A percentile compares a stretch with the other conserved stretches of the same genome.
Conservation (phyloP, 2,113 vertebrate species). For the Epinephelus cyanopodus region DNA sequence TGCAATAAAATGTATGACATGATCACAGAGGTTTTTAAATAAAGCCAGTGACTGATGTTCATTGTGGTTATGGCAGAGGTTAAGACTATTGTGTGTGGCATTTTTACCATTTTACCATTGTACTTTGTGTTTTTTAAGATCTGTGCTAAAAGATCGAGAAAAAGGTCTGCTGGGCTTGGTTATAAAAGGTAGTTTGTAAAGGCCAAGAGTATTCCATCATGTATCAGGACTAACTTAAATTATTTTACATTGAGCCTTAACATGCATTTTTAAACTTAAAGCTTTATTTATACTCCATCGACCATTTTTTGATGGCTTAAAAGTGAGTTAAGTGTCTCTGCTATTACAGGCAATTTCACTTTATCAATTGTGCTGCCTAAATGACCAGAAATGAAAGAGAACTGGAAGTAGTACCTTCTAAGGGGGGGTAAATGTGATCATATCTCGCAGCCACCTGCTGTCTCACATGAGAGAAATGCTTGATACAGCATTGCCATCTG, state of each 20-base stretch:
- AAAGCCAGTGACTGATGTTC: slow-evolving; percentile 25
- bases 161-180: not conserved
- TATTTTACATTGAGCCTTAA: not conserved
- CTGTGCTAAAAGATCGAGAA: not conserved
- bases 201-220: not conserved
- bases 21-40: slow-evolving; percentile 31
- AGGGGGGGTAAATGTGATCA: not conserved
- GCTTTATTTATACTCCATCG: not conserved
- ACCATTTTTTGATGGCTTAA: not conserved
- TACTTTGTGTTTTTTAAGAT: not conserved
- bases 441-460: not conserved
- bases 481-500: slow-evolving; percentile 70
- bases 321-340: not conserved
- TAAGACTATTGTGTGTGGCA: too few species aligned
- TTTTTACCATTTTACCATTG: too few species aligned
- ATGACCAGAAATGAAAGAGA: not conserved
- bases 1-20: slow-evolving; percentile 4
- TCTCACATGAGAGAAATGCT: not conserved
- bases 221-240: not conserved
- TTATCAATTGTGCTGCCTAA: not conserved
- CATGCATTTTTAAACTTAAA: not conserved
- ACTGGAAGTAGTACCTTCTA: not conserved
- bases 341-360: not conserved
- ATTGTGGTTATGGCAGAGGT: not conserved
- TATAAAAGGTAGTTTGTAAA: not conserved